Evolutionary conservation across 2,888 invertebrate genomes (phyloP), one percentile per base, ranked within the genome.

Genomic region (Agrilus mali): DNA sequence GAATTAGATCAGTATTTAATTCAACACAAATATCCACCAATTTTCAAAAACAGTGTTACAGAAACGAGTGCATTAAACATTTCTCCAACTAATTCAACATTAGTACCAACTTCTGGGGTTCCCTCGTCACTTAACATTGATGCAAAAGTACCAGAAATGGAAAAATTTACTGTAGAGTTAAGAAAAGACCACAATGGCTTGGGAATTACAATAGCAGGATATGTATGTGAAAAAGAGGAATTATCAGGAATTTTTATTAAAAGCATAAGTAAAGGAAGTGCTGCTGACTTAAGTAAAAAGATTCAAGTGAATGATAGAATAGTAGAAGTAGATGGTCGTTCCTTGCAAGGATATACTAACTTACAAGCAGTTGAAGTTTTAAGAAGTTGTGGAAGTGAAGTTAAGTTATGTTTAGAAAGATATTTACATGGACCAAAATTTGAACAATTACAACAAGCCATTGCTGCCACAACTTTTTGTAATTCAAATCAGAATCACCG

Each of bases 171-270:
- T 46, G 93, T 95, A 35, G 90, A 94, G 62, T 73, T 96, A 40
- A 84, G 85, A 57, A 96, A 96, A 68, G 95, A 95, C 65, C 80
- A 82, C 53, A 92, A 93, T 62, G 89, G 95, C 27, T 73, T 93
- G 38, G 95, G 95, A 33, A 94, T 96, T 49, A 96, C 95, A 22
- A 95, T 96, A 56, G 95, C 95, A 43, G 82, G 92, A 44, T 96
- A 96, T 64, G 94, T 96, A 12, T 95, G 95, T 64, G 94, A 94
- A 65, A 94, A 94, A 70, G 97, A 97, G 68, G 97, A 98, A 64
- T 72, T 98, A 38, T 95, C 95, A 0, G 98, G 98, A 31, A 96
- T 98, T 55, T 98, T 98, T 70, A 95, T 98, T 44, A 97, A 97
- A 69, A 96, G 95, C 45, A 90, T 98, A 53, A 93, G 93, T 47